Base-by-base conservation (phyloP, 2,797 vertebrate species). In the Lepus oiostolus region DNA sequence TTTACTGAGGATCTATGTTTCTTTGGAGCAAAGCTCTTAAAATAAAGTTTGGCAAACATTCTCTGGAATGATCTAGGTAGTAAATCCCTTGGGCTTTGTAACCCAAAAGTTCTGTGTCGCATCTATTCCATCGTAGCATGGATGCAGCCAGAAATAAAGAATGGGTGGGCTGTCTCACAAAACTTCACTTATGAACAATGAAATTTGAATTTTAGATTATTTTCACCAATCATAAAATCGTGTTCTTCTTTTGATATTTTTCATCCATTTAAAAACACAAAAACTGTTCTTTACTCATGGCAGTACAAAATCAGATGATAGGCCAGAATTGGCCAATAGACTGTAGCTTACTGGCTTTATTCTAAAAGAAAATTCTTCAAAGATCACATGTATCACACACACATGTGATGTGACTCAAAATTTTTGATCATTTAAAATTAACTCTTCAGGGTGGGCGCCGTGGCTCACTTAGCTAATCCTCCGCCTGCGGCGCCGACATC, bases 1-100 rank as follows among this genome's bases (percentile, higher is more conserved):
- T 79, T 96, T 88, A 71, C 30, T 60, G 42, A 94, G 60, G 17
- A 12, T 38, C 71, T 90, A 22, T 82, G 32, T 90, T 91, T 94
- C 91, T 83, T 83, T 83, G 93, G 75, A 58, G 11, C 24, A 94
- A 74, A 93, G 35, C 12, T 52, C 32, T 75, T 84, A 91, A 89
- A 96, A 60, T 42, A 88, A 42, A 52, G 32, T 12, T 63, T 35
- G 68, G 79, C 62, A 79, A 72, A 58, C 35, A 50, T 79, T 67
- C 14, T 90, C 88, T 62, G 7, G 30, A 86, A 96, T 92, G 11
- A 58, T 60, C 30, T 75, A 92, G 62, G 24, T 12, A 52, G 21
- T 38, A 83, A 83, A 85, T 62, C 47, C 52, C 10, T 63, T 4
- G 92, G 52, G n/a, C 62, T 95, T 95, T 92, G 32, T 60, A 65